A percentile compares a stretch with the other conserved stretches of the same genome.
Evolutionary conservation across 2,113 vertebrate genomes (phyloP).

Genomic region (Diadophis punctatus): DNA sequence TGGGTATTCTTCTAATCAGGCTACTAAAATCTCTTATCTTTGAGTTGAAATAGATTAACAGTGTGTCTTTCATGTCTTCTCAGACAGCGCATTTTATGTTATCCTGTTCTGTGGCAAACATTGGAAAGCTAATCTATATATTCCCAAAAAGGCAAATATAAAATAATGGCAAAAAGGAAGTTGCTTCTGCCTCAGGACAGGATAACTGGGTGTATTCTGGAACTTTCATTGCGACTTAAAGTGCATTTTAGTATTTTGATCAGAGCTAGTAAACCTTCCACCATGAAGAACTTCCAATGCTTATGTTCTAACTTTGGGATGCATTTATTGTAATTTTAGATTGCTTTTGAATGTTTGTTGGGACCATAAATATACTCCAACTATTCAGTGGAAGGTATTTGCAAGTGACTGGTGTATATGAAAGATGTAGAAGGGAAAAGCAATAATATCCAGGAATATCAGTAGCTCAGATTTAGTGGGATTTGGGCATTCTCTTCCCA

Average conservation of each 20-base stretch:
- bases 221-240: neutral
- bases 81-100: neutral
- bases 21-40: neutral
- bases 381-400: neutral
- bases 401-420: neutral
- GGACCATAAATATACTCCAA: neutral
- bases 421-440: neutral
- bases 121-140: neutral
- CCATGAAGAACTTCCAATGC: neutral
- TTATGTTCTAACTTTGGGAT: neutral
- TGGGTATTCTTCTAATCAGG: neutral
- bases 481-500: neutral
- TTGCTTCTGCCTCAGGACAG: neutral
- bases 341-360: neutral
- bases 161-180: neutral
- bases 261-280: neutral
- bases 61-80: neutral
- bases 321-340: neutral
- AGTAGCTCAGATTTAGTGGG: neutral
- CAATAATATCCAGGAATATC: neutral
- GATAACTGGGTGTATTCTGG: neutral
- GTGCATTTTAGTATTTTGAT: neutral
- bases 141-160: neutral
- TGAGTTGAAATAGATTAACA: neutral
- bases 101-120: neutral